Base-by-base conservation (phyloP, 2,797 vertebrate genomes). In the Enteromius anoplus region DNA sequence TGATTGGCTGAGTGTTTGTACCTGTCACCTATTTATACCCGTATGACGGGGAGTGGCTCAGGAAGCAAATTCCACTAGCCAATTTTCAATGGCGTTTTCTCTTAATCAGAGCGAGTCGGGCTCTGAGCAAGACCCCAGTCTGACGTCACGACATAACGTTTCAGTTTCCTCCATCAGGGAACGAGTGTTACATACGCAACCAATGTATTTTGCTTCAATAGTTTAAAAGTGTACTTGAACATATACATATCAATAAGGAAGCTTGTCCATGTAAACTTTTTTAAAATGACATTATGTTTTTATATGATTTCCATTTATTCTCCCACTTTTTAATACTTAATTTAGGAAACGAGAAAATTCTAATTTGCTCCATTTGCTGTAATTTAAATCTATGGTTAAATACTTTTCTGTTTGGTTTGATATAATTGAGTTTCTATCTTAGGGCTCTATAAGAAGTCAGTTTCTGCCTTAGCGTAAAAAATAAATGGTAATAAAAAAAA, bases 381-480 rank as follows among this genome's bases (percentile, higher is more conserved):
- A n/a, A 69, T 69, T 69, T 70, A 9, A 47, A 19, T 29, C 26
- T 29, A 10, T 12, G 23, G 32, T 70, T 71, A 80, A 71, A 45
- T 34, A 71, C 68, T 71, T 71, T 68, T 60, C 26, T 32, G 70
- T 80, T 80, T 71, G 37, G 26, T 45, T 60, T 80, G 12, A 14
- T 47, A 40, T 62, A 71, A 80, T 60, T 80, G 68, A 60, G 26
- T 80, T 80, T 71, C 8, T 80, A 11, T 71, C 78, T 53, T n/a
- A 37, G 49, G 64, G 64, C 32, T 71, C 53, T 60, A 42, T 32
- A 15, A 80, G 7, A 71, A 26, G 40, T 55, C 19, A n/a, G 53
- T 72, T 81, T 72, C 53, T 23, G 68, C 21, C 72, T 75, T 15
- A 23, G 21, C 40, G 51, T n/a, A 29, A 29, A 15, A 29, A 60